phyloP scores from a whole-genome alignment of 92 coral and sea anemone genomes.

The Bergia sp. region DNA sequence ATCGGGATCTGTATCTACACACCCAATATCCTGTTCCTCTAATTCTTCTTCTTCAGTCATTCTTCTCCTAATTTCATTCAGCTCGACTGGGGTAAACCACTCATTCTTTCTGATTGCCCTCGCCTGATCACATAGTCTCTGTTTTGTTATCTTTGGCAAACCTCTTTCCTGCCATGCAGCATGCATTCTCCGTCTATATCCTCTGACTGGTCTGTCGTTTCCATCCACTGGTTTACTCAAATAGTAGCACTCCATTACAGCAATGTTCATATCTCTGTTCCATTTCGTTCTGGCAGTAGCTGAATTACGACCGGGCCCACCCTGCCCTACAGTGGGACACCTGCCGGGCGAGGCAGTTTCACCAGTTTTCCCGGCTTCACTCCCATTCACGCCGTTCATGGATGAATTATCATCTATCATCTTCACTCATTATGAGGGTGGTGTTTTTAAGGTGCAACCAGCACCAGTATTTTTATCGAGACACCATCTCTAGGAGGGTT shows the following conservation, averaged over 20 bases:
- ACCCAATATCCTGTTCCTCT: slow-evolving; percentile 35
- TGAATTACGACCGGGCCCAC: slow-evolving; percentile 55
- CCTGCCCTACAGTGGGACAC: slow-evolving; percentile 47
- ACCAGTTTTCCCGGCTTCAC: slow-evolving; percentile 39
- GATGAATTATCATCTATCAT: slow-evolving; percentile 43
- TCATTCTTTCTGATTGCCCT: background rate
- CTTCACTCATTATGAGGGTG: slow-evolving; percentile 46
- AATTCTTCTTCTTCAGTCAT: slow-evolving; percentile 43
- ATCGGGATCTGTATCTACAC: slow-evolving; percentile 42
- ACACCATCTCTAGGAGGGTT: background rate
- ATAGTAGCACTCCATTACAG: slow-evolving; percentile 45
- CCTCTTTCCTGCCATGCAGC: slow-evolving; percentile 31
- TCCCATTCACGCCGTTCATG: slow-evolving; percentile 49
- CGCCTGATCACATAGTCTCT: slow-evolving; percentile 36
- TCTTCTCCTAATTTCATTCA: slow-evolving; percentile 48
- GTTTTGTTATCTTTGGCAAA: slow-evolving; percentile 29
- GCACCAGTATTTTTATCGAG: slow-evolving; percentile 36
- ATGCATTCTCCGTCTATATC: slow-evolving; percentile 41
- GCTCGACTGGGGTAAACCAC: slow-evolving; percentile 16
- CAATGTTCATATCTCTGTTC: slow-evolving; percentile 33
- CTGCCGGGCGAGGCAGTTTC: slow-evolving; percentile 53
- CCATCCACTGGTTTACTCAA: slow-evolving; percentile 28
- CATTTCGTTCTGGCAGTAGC: too few relatives aligned
- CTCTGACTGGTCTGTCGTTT: slow-evolving; percentile 17
- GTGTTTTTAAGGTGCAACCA: slow-evolving; percentile 43